Conservation (phyloP, 2,797 vertebrate genomes). For the Pseudomugil tenellus region DNA sequence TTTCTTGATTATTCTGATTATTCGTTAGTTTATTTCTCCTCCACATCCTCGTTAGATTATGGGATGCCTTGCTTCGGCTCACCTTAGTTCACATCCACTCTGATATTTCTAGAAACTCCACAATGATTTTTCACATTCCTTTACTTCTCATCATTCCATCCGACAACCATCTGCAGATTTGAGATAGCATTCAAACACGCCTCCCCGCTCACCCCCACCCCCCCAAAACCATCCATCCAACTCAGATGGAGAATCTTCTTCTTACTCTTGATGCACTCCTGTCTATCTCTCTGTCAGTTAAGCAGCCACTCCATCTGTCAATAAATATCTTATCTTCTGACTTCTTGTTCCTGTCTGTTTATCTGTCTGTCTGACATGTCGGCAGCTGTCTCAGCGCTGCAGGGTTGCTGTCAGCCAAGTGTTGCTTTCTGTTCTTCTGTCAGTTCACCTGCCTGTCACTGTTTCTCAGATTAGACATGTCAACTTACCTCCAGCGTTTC, state of each 20-base stretch:
- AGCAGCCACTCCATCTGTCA: slow-evolving; percentile 70
- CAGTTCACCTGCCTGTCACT: slow-evolving; percentile 77
- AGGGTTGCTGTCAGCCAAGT: slow-evolving; percentile 80
- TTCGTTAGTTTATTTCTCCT: slow-evolving; percentile 72
- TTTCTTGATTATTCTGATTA: slow-evolving; percentile 66
- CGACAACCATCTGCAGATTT: slow-evolving; percentile 63
- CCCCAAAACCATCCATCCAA: slow-evolving; percentile 58
- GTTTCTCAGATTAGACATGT: slow-evolving; percentile 74
- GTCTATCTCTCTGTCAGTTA: slow-evolving; percentile 60
- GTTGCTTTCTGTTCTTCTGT: slow-evolving; percentile 80
- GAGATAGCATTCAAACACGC: slow-evolving; percentile 54
- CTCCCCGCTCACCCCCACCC: slow-evolving; percentile 21
- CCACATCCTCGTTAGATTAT: slow-evolving; percentile 30
- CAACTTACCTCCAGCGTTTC: slow-evolving; percentile 75
- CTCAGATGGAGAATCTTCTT: slow-evolving; percentile 54
- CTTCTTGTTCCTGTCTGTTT: slow-evolving; percentile 78
- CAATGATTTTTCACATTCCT: slow-evolving; percentile 62
- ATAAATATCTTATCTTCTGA: slow-evolving; percentile 72
- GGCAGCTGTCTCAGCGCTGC: slow-evolving; percentile 76
- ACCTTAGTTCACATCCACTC: slow-evolving; percentile 45
- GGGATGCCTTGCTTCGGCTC: slow-evolving; percentile 32
- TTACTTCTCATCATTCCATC: slow-evolving; percentile 58
- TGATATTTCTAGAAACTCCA: slow-evolving; percentile 43
- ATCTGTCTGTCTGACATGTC: slow-evolving; percentile 76
- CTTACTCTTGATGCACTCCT: slow-evolving; percentile 56